Evolutionary conservation across 2,113 vertebrate genomes (phyloP), one percentile per base, ranked within the genome.

Genomic region (pig (Sus scrofa)): DNA sequence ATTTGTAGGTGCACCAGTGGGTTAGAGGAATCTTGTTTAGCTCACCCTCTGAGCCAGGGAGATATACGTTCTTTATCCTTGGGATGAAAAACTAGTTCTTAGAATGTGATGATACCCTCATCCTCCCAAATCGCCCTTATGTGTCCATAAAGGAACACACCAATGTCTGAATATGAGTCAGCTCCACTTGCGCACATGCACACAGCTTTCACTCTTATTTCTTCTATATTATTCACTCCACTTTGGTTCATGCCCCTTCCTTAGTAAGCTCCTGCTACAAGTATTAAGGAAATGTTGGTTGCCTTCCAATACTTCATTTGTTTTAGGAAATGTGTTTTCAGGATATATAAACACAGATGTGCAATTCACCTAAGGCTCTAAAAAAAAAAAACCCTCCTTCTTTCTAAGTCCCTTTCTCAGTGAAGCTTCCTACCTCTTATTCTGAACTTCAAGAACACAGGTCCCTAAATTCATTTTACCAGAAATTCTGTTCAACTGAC

Each of bases 381-480:
- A 60, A 24, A 60, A 18, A 60, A 24, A 60, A 44, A 44, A 44
- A 44, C 44, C 1, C 6, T 34, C 4, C 68, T 65, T 85, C 32
- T 92, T 86, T 77, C 73, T 20, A 60, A 27, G 39, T 56, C 18
- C 20, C 37, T 67, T 89, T 67, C 71, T 85, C n/a, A 34, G n/a
- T 54, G 22, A 62, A 56, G 2, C 58, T 86, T 54, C 83, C 52
- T 92, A 27, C n/a, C 26, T 24, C 30, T 71, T 60, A 73, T 16
- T 74, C 73, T 50, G 58, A 86, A 50, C 60, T 62, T 26, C 7
- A 70, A 73, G 24, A 37, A 67, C 20, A n/a, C 60, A 73, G 71
- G 11, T 54, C 74, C 19, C 20, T 75, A 39, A n/a, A 67, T 52
- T 39, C 56, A n/a, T 89, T 84, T 97, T 86, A 34, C 60, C 27